Base-by-base conservation (phyloP, 1,140 invertebrate genomes). In the Whitmania pigra region DNA sequence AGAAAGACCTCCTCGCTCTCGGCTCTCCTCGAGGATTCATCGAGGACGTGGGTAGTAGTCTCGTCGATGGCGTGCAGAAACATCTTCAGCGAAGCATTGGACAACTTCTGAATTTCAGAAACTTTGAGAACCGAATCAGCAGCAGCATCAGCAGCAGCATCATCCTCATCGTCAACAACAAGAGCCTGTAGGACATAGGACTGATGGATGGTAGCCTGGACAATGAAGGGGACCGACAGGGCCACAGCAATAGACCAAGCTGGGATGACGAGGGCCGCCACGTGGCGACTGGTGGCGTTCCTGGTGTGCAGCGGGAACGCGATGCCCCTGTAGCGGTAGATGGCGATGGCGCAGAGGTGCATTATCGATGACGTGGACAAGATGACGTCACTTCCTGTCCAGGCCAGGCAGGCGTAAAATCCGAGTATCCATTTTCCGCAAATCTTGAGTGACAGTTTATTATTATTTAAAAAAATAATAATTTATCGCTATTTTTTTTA, bases 311-410 rank as follows among this genome's bases (percentile, higher is more conserved):
- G 67, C 6, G 72, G 72, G 54, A 54, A 43, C 1, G 72, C 49
- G 18, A 73, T 73, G 67, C 72, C 72, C 29, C 49, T 67, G 67
- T 73, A 73, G 29, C 72, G 67, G 29, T 73, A 31, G 22, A 73
- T 72, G n/a, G 72, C 72, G 5, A 73, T 73, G 72, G 72, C 72
- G 68, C 49, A 69, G 6, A 73, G 72, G 57, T 73, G 72, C 49
- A 73, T 53, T 43, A 73, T 73, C 40, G 72, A 73, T 22, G 72
- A 40, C 40, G 72, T 73, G 2, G 72, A 73, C 5, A 73, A 67
- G 69, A 73, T 71, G 40, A 73, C 72, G 72, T 73, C 72, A 63
- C 67, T 69, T 29, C 72, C 72, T 13, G 72, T 73, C 72, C 72
- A 73, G 18, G 67, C 25, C 31, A 73, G 72, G 43, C 72, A 73